Base-by-base conservation (phyloP, 2,797 vertebrate species). In the Epinephelus coioides region DNA sequence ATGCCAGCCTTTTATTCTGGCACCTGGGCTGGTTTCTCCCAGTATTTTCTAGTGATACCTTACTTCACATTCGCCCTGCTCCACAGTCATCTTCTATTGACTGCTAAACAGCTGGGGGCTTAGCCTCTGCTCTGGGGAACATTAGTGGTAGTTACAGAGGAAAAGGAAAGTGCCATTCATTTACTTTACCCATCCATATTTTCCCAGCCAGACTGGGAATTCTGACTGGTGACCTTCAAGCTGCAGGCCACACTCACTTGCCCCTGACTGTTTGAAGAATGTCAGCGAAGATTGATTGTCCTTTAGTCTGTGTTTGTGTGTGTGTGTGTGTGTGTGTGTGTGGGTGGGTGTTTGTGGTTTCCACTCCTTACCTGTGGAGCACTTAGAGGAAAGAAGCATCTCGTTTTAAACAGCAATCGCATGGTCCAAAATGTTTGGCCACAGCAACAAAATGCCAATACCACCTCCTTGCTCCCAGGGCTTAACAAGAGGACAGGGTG, bases 201-300 rank as follows among this genome's bases (percentile, higher is more conserved):
- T 72, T 63, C 54, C 62, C 46, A 66, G 34, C 21, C 13, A 15
- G 53, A 68, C 43, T 61, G 69, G 75, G 83, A 78, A 82, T 80
- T 77, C 59, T 67, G 53, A 80, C 54, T 47, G 73, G 50, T 83
- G 79, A 85, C 74, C 73, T 79, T 87, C 74, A 65, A 62, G 59
- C 71, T 65, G 57, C 54, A 64, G 74, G 78, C 68, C 70, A 78
- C 70, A 63, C 50, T 76, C 43, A 71, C 69, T 68, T 62, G 50
- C 71, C 79, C 67, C 78, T 62, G 57, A 82, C 74, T 73, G 79
- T 86, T 85, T 83, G 54, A 75, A 81, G 67, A 85, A 83, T 75
- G 70, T 85, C 85, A 85, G 65, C 0, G 2, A 81, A 46, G 51
- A 87, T 78, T 76, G 77, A 83, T 78, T 78, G 23, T 76, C 34